A percentile compares a stretch with the other conserved stretches of the same genome.
phyloP scores from a whole-genome alignment of 1,140 invertebrate species.

The Diorhabda elongata region DNA sequence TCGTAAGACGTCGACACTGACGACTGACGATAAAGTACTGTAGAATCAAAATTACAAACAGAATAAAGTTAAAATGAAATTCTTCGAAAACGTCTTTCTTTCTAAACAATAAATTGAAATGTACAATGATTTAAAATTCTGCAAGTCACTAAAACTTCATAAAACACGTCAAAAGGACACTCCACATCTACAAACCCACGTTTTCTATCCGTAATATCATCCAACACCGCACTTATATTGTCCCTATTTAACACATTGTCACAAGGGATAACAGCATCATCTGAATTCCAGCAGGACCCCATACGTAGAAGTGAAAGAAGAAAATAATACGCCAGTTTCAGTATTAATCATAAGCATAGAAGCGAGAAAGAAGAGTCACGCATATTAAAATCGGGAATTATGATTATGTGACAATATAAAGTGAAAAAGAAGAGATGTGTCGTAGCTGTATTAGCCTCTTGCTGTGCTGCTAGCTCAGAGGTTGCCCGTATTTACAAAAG shows the following conservation, averaged over 20 bases:
- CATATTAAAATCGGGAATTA: slow-evolving; percentile 42
- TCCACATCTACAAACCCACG: no score
- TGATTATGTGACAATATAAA: slow-evolving; percentile 42
- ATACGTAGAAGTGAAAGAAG: slow-evolving; percentile 1
- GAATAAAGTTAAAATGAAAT: no score
- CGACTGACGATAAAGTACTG: no score
- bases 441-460: slow-evolving; percentile 37
- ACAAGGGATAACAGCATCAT: slow-evolving; percentile 7
- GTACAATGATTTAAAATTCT: no score
- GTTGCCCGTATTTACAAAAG: slow-evolving; percentile 8
- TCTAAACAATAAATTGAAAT: no score
- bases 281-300: slow-evolving; percentile 9
- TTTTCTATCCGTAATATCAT: no score
- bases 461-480: slow-evolving; percentile 25
- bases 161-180: no score
- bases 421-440: slow-evolving; percentile 29
- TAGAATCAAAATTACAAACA: no score
- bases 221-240: not conserved
- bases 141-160: no score
- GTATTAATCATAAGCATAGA: slow-evolving; percentile 28
- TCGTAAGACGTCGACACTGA: no score
- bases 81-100: no score
- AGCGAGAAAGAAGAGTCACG: slow-evolving; percentile 23
- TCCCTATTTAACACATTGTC: not conserved
- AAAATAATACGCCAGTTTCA: not conserved